A percentile compares a stretch with the other conserved stretches of the same genome.
Conservation (phyloP, 2,888 invertebrate genomes). For the Unio delphinus region DNA sequence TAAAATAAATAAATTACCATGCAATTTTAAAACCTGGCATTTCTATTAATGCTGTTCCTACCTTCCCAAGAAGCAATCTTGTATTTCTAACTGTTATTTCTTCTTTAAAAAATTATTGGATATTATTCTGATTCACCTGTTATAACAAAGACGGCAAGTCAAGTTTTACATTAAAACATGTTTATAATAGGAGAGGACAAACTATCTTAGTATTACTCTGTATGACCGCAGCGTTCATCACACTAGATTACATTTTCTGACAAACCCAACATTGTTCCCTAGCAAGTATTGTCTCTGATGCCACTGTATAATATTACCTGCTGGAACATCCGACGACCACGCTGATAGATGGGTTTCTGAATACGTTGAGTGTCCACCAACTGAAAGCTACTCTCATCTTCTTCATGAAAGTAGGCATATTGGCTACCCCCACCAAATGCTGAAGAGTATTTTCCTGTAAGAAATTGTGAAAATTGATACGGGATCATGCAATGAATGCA, state of each 20-base stretch:
- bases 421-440: conserved; percentile 82
- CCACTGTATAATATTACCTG: conserved; percentile 53
- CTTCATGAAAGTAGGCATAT: conserved; percentile 98
- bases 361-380: conserved; percentile 89
- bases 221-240: no score
- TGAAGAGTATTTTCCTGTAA: conserved; percentile 69
- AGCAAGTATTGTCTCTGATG: background rate
- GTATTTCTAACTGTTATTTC: no score
- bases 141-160: no score
- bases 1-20: no score
- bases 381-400: conserved; percentile 98
- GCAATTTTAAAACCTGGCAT: no score
- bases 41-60: no score
- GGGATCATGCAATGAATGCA: background rate
- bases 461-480: background rate
- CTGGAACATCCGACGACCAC: conserved; percentile 79
- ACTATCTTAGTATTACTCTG: no score
- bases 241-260: background rate
- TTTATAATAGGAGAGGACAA: no score
- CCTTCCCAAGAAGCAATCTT: no score
- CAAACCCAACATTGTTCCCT: background rate
- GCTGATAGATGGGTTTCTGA: conserved; percentile 81
- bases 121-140: no score
- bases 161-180: no score
- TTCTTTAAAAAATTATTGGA: no score